Evolutionary conservation across 2,113 vertebrate species (phyloP).

Genomic region (Cryptotis parvus): DNA sequence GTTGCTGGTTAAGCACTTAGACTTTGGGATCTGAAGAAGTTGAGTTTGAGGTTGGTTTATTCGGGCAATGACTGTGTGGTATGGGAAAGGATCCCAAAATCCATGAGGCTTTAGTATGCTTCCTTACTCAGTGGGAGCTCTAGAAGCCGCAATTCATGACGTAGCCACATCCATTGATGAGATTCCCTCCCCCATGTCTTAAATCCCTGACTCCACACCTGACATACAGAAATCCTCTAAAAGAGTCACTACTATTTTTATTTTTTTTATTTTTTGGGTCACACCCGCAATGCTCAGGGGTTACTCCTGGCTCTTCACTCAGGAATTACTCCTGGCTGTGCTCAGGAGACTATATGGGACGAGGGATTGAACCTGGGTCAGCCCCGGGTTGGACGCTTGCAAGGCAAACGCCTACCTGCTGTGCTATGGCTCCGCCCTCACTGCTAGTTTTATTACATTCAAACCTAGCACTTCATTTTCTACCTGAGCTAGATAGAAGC

Average conservation of each 20-base stretch:
- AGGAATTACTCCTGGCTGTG: too few relatives aligned
- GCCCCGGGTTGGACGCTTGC: too few relatives aligned
- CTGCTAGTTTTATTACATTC: slow-evolving; percentile 52
- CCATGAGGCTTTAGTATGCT: neutral
- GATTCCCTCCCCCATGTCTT: neutral
- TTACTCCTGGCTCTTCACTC: too few relatives aligned
- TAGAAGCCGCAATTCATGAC: neutral
- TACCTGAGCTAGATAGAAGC: slow-evolving; percentile 16
- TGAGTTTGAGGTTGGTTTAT: slow-evolving; percentile 16
- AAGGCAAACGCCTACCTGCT: too few relatives aligned
- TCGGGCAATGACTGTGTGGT: neutral
- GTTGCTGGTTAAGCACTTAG: neutral
- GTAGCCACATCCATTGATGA: neutral
- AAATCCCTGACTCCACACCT: neutral
- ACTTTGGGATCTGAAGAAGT: neutral
- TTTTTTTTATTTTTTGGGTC: too few relatives aligned
- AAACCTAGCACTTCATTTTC: slow-evolving; percentile 6
- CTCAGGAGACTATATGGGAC: too few relatives aligned
- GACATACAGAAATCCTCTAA: neutral
- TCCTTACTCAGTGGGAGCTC: neutral
- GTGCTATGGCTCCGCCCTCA: too few relatives aligned
- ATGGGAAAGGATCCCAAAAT: neutral
- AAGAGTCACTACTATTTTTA: slow-evolving; percentile 35
- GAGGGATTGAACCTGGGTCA: too few relatives aligned
- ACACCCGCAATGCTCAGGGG: too few relatives aligned